Percentiles rank a stretch among this genome's conserved stretches.
These are phyloP conservation scores for Theonella swinhoei DNA, from an alignment of 37 sponge, comb jelly and placozoan species.

Conservation along the genomic window DNA sequence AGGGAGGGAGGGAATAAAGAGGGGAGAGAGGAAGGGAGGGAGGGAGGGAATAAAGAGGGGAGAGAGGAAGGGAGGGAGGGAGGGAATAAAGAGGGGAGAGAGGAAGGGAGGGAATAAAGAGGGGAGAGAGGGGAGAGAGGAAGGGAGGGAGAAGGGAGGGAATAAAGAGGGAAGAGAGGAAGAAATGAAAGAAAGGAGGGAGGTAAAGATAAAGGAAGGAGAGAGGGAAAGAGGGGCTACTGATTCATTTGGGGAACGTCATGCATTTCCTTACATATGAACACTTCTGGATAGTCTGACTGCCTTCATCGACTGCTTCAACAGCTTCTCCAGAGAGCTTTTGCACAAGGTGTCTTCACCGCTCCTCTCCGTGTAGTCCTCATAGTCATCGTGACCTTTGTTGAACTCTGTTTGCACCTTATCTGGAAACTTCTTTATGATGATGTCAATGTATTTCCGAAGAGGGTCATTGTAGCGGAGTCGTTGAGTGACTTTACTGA, in stretches of 20 bases:
- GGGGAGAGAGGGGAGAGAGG: neutral
- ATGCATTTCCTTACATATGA: neutral
- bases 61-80: neutral
- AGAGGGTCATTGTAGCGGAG: conserved; percentile 73
- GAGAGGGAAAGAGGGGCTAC: too few relatives aligned
- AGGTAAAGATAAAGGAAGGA: neutral
- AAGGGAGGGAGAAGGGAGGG: neutral
- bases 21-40: neutral
- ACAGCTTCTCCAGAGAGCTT: conserved; percentile 58
- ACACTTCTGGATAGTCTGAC: conserved; percentile 21
- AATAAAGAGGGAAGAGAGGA: too few relatives aligned
- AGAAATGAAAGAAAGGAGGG: neutral
- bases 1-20: neutral
- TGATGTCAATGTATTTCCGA: conserved; percentile 69
- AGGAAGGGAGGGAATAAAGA: neutral
- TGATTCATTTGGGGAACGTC: neutral
- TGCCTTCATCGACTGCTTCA: conserved; percentile 70
- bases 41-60: too few relatives aligned
- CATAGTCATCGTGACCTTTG: conserved; percentile 79
- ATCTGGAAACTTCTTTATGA: conserved; percentile 84
- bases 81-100: neutral
- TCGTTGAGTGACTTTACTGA: conserved; percentile 43
- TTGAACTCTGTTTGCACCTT: conserved; percentile 60
- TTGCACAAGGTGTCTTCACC: conserved; percentile 47
- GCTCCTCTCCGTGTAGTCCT: conserved; percentile 60